A percentile compares a stretch with the other conserved stretches of the same genome.
phyloP scores from a whole-genome alignment of 1,140 invertebrate genomes.

The Neodiprion lecontei region DNA sequence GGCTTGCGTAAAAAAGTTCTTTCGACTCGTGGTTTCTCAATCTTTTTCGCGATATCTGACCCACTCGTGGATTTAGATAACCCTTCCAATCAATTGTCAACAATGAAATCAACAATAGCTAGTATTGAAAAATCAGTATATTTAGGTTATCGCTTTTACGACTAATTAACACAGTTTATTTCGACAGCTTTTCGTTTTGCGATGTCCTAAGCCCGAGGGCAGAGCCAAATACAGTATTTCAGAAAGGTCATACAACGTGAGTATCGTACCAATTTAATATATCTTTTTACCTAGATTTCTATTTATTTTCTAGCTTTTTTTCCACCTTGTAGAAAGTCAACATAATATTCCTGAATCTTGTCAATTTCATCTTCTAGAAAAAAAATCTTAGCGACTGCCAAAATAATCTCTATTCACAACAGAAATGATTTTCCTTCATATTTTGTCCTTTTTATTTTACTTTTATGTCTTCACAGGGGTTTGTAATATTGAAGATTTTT shows the following conservation, averaged over 20 bases:
- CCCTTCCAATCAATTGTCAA: not conserved
- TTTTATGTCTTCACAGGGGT: too few relatives aligned
- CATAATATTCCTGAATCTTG: too few relatives aligned
- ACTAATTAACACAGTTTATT: not conserved
- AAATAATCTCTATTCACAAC: too few relatives aligned
- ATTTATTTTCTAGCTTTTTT: not conserved
- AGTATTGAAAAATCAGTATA: constrained; percentile 4
- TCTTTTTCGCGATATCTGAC: not conserved
- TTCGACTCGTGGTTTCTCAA: constrained; percentile 11
- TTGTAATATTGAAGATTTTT: too few relatives aligned
- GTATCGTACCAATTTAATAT: not conserved
- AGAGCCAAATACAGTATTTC: not conserved
- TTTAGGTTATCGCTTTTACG: constrained; percentile 5
- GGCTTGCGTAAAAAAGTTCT: not conserved
- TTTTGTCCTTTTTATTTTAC: too few relatives aligned
- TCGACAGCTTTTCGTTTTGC: not conserved
- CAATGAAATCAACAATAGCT: not conserved
- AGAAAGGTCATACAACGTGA: not conserved
- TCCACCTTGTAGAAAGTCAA: not conserved
- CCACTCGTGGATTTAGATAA: not conserved
- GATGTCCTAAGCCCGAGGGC: not conserved
- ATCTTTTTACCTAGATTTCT: too few relatives aligned
- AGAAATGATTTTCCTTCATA: too few relatives aligned
- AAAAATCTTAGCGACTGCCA: too few relatives aligned
- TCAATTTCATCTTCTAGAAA: too few relatives aligned